Evolutionary conservation across 2,113 vertebrate species (phyloP).

Genomic region (Neopipo cinnamomea): DNA sequence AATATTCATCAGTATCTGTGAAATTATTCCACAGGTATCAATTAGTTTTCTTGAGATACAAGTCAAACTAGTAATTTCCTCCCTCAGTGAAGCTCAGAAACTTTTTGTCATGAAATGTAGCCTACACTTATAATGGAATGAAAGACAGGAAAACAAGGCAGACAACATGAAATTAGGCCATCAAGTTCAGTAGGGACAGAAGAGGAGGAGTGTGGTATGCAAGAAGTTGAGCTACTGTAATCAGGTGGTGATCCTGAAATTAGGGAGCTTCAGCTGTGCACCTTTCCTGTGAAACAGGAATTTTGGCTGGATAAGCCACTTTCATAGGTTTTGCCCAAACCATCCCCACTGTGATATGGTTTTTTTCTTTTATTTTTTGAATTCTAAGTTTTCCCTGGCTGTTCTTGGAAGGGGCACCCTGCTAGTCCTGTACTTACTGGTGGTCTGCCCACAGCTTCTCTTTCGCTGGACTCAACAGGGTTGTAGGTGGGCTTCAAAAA

Average conservation of each 20-base stretch:
- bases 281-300: background rate
- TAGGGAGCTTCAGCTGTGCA: background rate
- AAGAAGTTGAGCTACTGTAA: background rate
- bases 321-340: background rate
- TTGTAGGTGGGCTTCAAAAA: background rate
- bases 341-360: fast-evolving
- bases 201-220: background rate
- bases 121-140: background rate
- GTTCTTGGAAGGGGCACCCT: background rate
- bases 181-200: background rate
- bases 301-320: background rate
- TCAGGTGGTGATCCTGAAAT: background rate
- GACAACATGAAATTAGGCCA: background rate
- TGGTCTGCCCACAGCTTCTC: background rate
- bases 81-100: background rate
- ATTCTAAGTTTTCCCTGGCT: background rate
- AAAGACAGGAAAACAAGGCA: background rate
- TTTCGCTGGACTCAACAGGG: background rate
- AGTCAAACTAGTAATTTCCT: background rate
- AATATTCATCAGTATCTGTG: background rate
- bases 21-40: background rate
- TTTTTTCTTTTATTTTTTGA: background rate
- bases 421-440: background rate
- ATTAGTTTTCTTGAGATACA: background rate
- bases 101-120: background rate